Conservation (phyloP, 2,888 invertebrate species). For the Agelastica alni region DNA sequence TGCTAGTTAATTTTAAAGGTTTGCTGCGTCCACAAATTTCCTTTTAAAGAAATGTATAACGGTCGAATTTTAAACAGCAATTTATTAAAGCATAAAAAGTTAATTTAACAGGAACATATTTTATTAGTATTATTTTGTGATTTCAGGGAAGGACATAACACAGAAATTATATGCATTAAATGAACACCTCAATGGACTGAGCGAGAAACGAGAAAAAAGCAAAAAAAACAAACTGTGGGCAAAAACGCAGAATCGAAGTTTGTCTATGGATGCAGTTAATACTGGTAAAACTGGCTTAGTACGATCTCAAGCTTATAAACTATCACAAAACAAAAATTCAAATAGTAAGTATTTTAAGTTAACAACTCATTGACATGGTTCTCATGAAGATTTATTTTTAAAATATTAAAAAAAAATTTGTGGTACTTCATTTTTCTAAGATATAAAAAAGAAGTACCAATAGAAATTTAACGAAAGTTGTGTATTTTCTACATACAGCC, state of each 20-base stretch:
- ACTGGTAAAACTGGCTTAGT: slow-evolving; percentile 76
- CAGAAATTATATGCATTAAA: slow-evolving; percentile 82
- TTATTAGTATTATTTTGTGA: too few relatives aligned
- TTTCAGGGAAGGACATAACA: slow-evolving; percentile 77
- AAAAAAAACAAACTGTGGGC: slow-evolving; percentile 54
- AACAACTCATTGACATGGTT: too few relatives aligned
- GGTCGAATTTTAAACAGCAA: too few relatives aligned
- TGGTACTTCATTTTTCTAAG: too few relatives aligned
- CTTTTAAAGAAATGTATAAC: too few relatives aligned
- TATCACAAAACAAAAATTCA: slow-evolving; percentile 50
- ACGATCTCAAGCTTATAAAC: slow-evolving; percentile 68
- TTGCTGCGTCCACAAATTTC: too few relatives aligned
- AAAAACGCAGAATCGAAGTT: slow-evolving; percentile 66
- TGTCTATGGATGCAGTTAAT: slow-evolving; percentile 78
- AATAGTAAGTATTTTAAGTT: slow-evolving; percentile 32
- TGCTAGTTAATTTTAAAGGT: too few relatives aligned
- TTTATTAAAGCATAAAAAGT: not conserved
- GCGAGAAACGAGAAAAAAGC: slow-evolving; percentile 52
- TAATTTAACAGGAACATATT: not conserved
- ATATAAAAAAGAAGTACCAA: too few relatives aligned
- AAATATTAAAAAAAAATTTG: too few relatives aligned
- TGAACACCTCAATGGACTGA: slow-evolving; percentile 67
- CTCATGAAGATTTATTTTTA: too few relatives aligned
- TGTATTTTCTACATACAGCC: too few relatives aligned
- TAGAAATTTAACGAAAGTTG: too few relatives aligned